Conservation (phyloP, 1,140 invertebrate species). For the Drosophila navojoa region DNA sequence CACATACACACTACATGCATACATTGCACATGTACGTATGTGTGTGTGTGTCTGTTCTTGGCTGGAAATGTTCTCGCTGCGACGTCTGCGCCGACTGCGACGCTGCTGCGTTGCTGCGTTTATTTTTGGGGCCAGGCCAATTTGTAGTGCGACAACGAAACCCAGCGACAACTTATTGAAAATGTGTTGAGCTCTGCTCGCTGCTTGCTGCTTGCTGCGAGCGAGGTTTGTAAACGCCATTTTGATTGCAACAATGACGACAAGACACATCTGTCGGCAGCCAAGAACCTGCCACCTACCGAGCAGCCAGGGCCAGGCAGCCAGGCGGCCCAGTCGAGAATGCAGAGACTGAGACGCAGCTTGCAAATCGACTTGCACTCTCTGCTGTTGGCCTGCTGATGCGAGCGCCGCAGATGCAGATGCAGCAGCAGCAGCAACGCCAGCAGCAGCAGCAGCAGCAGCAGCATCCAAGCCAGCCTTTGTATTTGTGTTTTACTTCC, state of each 20-base stretch:
- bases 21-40: not conserved
- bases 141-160: constrained; percentile 33
- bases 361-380: constrained; percentile 63
- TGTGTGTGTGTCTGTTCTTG: not conserved
- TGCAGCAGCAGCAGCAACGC: constrained; percentile 12
- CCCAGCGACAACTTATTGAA: constrained; percentile 45
- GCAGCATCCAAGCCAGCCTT: constrained; percentile 50
- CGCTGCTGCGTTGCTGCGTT: constrained; percentile 19
- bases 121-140: constrained; percentile 52
- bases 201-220: constrained; percentile 23
- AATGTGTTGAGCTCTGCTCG: constrained; percentile 35
- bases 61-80: constrained; percentile 26
- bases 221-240: constrained; percentile 43
- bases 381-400: constrained; percentile 68
- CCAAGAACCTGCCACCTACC: constrained; percentile 40
- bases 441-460: constrained; percentile 31
- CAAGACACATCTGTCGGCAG: constrained; percentile 41
- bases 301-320: constrained; percentile 1
- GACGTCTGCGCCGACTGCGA: constrained; percentile 12
- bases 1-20: constrained; percentile 5
- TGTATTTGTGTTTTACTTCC: constrained; percentile 71
- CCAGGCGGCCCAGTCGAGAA: constrained; percentile 2
- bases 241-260: constrained; percentile 52
- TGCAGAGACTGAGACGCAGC: constrained; percentile 31
- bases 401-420: constrained; percentile 76